Evolutionary conservation across 2,888 invertebrate species (phyloP).

Genomic region (Ectemnius lituratus): DNA sequence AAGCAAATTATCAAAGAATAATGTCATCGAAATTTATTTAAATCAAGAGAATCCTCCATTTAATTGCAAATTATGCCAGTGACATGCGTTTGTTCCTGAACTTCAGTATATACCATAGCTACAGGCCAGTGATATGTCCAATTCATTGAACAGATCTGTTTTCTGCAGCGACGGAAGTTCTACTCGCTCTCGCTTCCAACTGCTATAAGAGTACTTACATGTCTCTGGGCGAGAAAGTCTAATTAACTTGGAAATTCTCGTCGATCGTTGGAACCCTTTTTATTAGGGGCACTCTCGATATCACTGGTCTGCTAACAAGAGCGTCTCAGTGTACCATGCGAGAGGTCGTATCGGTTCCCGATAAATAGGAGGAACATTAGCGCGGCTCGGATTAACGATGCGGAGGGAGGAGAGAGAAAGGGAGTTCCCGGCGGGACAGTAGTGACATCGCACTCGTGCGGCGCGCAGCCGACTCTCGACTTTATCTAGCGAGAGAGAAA

Average conservation of each 20-base stretch:
- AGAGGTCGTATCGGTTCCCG: no score
- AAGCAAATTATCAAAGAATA: no score
- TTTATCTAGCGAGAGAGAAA: constrained; percentile 2
- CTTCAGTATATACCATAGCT: no score
- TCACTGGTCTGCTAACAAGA: no score
- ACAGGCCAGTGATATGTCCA: no score
- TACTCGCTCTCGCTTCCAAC: constrained; percentile 16
- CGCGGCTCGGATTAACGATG: neutral
- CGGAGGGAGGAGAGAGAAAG: neutral
- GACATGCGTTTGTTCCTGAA: constrained; percentile 9
- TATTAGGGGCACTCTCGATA: no score
- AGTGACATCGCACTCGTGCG: neutral
- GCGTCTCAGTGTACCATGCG: no score
- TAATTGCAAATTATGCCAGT: no score
- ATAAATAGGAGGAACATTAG: no score
- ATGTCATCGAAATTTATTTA: no score
- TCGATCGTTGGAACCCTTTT: constrained; percentile 44
- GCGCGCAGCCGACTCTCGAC: neutral
- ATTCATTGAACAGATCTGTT: no score
- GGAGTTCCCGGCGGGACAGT: neutral
- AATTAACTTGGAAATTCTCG: constrained; percentile 56
- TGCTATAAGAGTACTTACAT: constrained; percentile 38
- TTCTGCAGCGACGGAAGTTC: constrained; percentile 5
- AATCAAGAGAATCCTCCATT: no score
- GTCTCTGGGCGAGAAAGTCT: constrained; percentile 42